Percentiles rank a stretch among this genome's conserved stretches.
These are phyloP conservation scores for Heliconius hewitsoni DNA, from an alignment of 1,140 invertebrate species.

Conservation along the genomic window DNA sequence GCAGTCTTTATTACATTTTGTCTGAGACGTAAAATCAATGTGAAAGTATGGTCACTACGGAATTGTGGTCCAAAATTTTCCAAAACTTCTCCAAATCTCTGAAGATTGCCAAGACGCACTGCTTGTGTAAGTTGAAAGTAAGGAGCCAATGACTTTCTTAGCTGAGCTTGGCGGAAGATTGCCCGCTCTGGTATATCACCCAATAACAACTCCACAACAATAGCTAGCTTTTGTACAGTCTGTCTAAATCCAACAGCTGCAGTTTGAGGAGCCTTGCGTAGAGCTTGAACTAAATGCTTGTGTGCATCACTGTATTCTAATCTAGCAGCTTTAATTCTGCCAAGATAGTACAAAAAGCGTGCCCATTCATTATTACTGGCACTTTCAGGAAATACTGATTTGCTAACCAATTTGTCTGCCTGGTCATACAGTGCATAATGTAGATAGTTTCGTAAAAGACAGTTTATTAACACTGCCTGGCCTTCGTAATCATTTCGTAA, in stretches of 20 bases:
- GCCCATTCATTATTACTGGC: constrained; percentile 99
- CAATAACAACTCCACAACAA: constrained; percentile 96
- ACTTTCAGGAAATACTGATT: constrained; percentile 97
- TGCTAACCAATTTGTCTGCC: constrained; percentile 96
- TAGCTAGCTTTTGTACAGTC: constrained; percentile 97
- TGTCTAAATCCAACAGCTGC: constrained; percentile 99
- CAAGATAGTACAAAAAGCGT: constrained; percentile 97
- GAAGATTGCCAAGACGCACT: constrained; percentile 96
- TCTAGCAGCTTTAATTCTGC: constrained; percentile 97
- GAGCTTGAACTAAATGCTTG: constrained; percentile 95
- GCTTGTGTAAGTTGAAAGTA: constrained; percentile 99
- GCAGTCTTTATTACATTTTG: constrained; percentile 99
- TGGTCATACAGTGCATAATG: constrained; percentile 98
- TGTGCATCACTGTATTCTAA: constrained; percentile 98
- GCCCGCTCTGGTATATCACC: constrained; percentile 98
- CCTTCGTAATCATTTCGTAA: constrained; percentile 98
- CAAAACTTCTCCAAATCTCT: constrained; percentile 96
- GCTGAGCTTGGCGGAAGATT: constrained; percentile 92
- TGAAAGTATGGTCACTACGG: constrained; percentile 95
- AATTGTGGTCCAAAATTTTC: constrained; percentile 95
- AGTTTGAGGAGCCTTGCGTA: constrained; percentile 98
- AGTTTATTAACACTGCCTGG: constrained; percentile 97
- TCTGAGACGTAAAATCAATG: constrained; percentile 94
- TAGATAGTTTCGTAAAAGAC: constrained; percentile 96
- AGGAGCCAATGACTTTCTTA: constrained; percentile 93